Evolutionary conservation across 2,888 invertebrate species (phyloP), one percentile per base, ranked within the genome.

Genomic region (Endotricha flammealis): DNA sequence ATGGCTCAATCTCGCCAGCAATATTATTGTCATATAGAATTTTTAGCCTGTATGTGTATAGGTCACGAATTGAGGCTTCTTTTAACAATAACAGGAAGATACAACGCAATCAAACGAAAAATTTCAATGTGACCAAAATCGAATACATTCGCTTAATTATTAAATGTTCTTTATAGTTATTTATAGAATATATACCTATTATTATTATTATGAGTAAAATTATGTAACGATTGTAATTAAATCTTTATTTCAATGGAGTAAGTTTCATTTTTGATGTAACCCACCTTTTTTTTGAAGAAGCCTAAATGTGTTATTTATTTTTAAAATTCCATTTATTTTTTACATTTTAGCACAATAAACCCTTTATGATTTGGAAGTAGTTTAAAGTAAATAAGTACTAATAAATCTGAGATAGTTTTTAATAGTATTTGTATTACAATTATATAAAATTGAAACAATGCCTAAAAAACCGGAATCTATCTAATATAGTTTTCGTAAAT

Each of bases 181-280:
- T 80, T 83, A 83, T 82, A 83, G 76, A 83, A 76, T 80, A 81
- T 81, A 79, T 76, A 81, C 76, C 74, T 76, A 82, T 80, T 79
- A 77, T 68, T 79, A 77, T 68, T 70, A 76, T 75, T 78, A 83
- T 77, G 73, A 85, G 64, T 80, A 82, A 75, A 75, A 78, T 80
- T 82, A 86, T 85, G 83, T 85, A 85, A 82, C 77, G 67, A 86
- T 80, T 85, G 82, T 83, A 85, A 86, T 86, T 86, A 85, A 83
- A 86, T 75, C 82, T 81, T 86, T 85, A 85, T 85, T 85, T 86
- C 77, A 80, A 81, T 44, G 42, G 50, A 52, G 49, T 54, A 51
- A 54, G 62, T 81, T 79, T 73, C 62, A 70, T 77, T 71, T 65
- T 24, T 41, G 44, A 46, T 41, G 1, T 24, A 16, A 10, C 12